Evolutionary conservation across 2,113 vertebrate genomes (phyloP), one percentile per base, ranked within the genome.

Genomic region (Ceyx margarethae): DNA sequence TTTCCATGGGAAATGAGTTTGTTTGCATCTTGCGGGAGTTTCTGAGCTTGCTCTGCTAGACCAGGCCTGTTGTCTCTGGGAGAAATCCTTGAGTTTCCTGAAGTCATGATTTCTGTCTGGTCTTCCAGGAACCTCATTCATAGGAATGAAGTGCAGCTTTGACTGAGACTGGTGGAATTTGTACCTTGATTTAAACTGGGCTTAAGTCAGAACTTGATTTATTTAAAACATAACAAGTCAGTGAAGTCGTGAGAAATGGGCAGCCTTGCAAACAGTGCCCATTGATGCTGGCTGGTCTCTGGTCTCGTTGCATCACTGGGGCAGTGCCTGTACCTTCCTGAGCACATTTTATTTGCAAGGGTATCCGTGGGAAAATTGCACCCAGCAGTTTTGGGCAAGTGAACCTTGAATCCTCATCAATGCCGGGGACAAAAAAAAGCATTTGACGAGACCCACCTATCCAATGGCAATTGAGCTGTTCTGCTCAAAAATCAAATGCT

Each of bases 271-370:
- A 15, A 8, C 45, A 14, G 45, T 9, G 51, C 56, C 73, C 21
- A 5, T 56, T 3, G 3, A 6, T 0, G 0, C 0, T 13, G 5
- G 18, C 73, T 12, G 3, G 3, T 40, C 43, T 10, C 33, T 4
- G 5, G 18, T 2, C 72, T 46, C 21, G 1, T 15, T 26, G 67
- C 80, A 11, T 2, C 48, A 0, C 43, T 2, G 33, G 51, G 84
- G 67, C 84, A 89, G 45, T 0, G 1, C 60, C 28, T 2, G 8
- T 64, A 75, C 72, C 69, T 68, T 45, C 54, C 74, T 21, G 35
- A n/a, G 75, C 75, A 46, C 18, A 1, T 69, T 73, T 48, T n/a
- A 9, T 78, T 54, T 35, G 1, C 35, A 37, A 29, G 40, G 62
- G 77, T 6, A 1, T 83, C 43, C 15, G 46, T 43, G 22, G 82